Conservation (phyloP, 2,797 vertebrate species). For the Oophaga sylvatica region DNA sequence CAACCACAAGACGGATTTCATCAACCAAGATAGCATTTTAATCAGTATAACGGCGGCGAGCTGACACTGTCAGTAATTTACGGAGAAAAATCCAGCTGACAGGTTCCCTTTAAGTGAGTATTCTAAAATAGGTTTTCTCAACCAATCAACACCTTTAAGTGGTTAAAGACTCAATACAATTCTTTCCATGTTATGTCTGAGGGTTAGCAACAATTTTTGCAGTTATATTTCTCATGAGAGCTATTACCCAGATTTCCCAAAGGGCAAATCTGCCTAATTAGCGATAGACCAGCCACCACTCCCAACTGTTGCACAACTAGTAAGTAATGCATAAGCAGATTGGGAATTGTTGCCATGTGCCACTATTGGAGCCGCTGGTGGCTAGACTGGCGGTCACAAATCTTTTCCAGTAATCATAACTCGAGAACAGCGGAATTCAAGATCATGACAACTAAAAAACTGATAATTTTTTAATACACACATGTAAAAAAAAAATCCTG, state of each 20-base stretch:
- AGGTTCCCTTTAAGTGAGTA: background rate
- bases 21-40: too few species aligned
- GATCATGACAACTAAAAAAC: background rate
- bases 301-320: background rate
- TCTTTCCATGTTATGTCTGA: background rate
- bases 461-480: too few species aligned
- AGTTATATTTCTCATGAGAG: background rate
- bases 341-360: background rate
- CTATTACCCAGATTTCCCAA: background rate
- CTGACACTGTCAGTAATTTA: too few species aligned
- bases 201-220: background rate
- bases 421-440: background rate
- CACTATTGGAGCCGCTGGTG: background rate
- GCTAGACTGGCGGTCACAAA: background rate
- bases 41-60: too few species aligned
- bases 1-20: too few species aligned
- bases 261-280: background rate
- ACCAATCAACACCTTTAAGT: background rate
- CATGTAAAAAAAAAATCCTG: too few species aligned
- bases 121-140: background rate
- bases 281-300: background rate
- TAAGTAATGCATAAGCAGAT: background rate
- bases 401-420: background rate
- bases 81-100: too few species aligned
- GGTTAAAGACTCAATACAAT: background rate